Base-by-base conservation (phyloP, 37 sponge, comb jelly and placozoan species). In the Bolinopsis microptera region DNA sequence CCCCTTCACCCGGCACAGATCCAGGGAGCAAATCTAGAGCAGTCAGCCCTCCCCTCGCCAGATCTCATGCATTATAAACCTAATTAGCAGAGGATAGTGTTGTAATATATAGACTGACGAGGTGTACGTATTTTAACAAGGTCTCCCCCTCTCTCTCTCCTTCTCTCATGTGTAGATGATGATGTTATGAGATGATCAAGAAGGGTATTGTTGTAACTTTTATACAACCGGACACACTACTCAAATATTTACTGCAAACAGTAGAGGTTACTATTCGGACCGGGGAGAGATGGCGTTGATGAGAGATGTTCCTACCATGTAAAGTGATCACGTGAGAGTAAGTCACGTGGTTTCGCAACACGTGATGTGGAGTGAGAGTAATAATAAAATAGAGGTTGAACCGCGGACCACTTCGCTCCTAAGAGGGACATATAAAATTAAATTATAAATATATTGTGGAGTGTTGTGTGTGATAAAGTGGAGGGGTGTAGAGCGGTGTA, bases 401-500 rank as follows among this genome's bases (percentile, higher is more conserved):
- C 61, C 61, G 13, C 61, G 3, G 18, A n/a, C 61, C 61, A 48
- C 61, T 48, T 48, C 61, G 5, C 61, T 48, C 61, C 13, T 5
- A 48, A 13, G 75, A 21, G 31, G 31, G 75, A 72, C 31, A 72
- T 3, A 72, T n/a, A 28, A 28, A 72, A 72, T 30, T 3, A 72
- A 72, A 72, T 72, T n/a, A 72, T 72, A 72, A 72, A 28, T 72
- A 72, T 48, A 48, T 48, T 48, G 61, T 48, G 61, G 61, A 48
- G 61, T 48, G 61, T 48, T 48, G 13, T 13, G 13, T 48, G 61
- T 48, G 61, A 48, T 13, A 48, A 18, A 13, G 61, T 48, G 5
- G 61, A 5, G 61, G 61, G 61, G 61, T 48, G 61, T 48, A 48
- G 5, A 48, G 61, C 61, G 5, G 61, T 13, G 61, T 48, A 13